phyloP scores from a whole-genome alignment of 2,797 vertebrate species.

The Hydrophis major region DNA sequence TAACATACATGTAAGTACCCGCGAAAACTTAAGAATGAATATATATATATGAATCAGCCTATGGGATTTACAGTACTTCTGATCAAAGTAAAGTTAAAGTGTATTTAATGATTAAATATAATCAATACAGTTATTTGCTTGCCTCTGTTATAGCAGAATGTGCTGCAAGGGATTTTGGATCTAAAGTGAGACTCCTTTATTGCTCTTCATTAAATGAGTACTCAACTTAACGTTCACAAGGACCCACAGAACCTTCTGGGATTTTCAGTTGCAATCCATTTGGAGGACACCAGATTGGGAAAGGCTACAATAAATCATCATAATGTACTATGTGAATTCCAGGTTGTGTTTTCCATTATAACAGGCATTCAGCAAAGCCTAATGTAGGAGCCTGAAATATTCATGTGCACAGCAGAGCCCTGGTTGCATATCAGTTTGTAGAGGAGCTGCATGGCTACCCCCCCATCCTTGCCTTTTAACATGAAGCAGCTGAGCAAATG shows the following conservation, averaged over 20 bases:
- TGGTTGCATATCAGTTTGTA: not conserved
- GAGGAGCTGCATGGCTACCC: too few species aligned
- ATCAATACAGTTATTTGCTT: not conserved
- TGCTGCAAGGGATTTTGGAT: not conserved
- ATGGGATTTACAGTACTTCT: not conserved
- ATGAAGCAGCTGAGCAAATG: not conserved
- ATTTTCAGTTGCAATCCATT: not conserved
- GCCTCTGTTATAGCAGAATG: not conserved
- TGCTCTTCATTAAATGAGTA: not conserved
- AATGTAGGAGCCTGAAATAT: not conserved
- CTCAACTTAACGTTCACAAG: not conserved
- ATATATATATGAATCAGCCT: too few species aligned
- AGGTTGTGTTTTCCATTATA: not conserved
- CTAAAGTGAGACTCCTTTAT: not conserved
- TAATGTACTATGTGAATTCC: not conserved
- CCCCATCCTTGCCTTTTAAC: not conserved
- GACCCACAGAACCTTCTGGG: not conserved
- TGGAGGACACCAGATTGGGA: not conserved
- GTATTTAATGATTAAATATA: not conserved
- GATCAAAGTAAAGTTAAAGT: not conserved
- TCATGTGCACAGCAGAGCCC: not conserved
- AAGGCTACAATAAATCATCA: not conserved
- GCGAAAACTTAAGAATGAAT: too few species aligned
- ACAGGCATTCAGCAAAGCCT: not conserved
- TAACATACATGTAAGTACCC: too few species aligned